These are phyloP conservation scores for Noctilio leporinus DNA, from an alignment of 2,113 vertebrate species.

Conservation along the genomic window DNA sequence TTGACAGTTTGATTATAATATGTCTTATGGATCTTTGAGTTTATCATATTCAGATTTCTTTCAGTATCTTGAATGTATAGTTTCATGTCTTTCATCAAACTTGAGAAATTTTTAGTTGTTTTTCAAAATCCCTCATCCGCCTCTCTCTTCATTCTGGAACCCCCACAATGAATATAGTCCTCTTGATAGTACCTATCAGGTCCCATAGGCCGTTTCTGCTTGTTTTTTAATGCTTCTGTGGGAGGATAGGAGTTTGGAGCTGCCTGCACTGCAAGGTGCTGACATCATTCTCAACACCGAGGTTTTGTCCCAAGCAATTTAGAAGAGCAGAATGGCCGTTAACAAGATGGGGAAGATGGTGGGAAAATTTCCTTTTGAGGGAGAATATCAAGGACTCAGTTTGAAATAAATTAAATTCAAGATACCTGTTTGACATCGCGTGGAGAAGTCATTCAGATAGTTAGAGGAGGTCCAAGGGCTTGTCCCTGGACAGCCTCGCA, in stretches of 20 bases:
- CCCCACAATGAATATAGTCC: background rate
- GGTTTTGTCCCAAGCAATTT: background rate
- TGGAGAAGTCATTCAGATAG: background rate
- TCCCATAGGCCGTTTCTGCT: background rate
- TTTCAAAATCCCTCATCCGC: background rate
- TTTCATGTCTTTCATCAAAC: background rate
- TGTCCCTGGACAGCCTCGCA: background rate
- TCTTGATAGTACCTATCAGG: background rate
- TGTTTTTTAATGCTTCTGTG: background rate
- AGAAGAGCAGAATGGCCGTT: background rate
- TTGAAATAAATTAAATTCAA: background rate
- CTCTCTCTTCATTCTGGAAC: background rate
- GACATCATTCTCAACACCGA: background rate
- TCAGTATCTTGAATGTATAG: background rate
- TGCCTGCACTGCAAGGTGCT: background rate
- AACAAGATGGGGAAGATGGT: background rate
- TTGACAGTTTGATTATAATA: background rate
- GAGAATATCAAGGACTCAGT: background rate
- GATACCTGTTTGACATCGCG: background rate
- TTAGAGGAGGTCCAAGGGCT: background rate
- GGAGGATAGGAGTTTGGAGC: background rate
- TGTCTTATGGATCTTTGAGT: background rate
- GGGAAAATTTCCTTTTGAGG: background rate
- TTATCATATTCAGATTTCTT: background rate
- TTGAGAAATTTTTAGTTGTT: background rate